These are phyloP conservation scores for Heliconius congener DNA, from an alignment of 1,140 invertebrate genomes.

Conservation along the genomic window DNA sequence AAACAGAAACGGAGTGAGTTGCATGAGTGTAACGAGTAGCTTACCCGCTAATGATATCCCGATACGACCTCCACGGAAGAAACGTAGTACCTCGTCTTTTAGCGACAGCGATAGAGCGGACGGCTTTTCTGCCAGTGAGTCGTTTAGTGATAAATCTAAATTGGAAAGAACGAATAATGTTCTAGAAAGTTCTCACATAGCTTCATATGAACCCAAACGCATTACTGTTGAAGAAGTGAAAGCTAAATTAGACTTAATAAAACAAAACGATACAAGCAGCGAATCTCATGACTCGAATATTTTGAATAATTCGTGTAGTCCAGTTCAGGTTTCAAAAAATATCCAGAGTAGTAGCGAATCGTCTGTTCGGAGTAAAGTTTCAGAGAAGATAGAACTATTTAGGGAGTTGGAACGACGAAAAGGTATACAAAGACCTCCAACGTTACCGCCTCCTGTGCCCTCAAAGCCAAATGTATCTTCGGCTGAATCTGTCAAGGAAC, in stretches of 20 bases:
- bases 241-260: slow-evolving; percentile 81
- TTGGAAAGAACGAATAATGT: slow-evolving; percentile 49
- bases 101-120: slow-evolving; percentile 82
- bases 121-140: slow-evolving; percentile 68
- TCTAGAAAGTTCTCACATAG: slow-evolving; percentile 50
- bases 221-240: slow-evolving; percentile 81
- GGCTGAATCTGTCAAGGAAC: slow-evolving; percentile 59
- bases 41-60: slow-evolving; percentile 75
- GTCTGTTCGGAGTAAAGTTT: slow-evolving; percentile 76
- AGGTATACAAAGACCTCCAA: slow-evolving; percentile 77
- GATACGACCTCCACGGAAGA: slow-evolving; percentile 82
- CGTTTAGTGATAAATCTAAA: slow-evolving; percentile 61
- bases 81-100: slow-evolving; percentile 82
- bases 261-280: slow-evolving; percentile 67
- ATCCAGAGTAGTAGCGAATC: slow-evolving; percentile 71
- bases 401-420: slow-evolving; percentile 80
- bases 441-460: slow-evolving; percentile 74
- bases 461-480: slow-evolving; percentile 56
- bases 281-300: slow-evolving; percentile 66
- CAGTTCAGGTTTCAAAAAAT: slow-evolving; percentile 50
- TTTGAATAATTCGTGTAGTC: slow-evolving; percentile 57
- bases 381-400: slow-evolving; percentile 80
- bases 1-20: slow-evolving; percentile 87
- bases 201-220: slow-evolving; percentile 62
- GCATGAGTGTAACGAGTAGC: slow-evolving; percentile 85